Conservation (phyloP, 1,140 invertebrate genomes). For the Cheumatopsyche charites region DNA sequence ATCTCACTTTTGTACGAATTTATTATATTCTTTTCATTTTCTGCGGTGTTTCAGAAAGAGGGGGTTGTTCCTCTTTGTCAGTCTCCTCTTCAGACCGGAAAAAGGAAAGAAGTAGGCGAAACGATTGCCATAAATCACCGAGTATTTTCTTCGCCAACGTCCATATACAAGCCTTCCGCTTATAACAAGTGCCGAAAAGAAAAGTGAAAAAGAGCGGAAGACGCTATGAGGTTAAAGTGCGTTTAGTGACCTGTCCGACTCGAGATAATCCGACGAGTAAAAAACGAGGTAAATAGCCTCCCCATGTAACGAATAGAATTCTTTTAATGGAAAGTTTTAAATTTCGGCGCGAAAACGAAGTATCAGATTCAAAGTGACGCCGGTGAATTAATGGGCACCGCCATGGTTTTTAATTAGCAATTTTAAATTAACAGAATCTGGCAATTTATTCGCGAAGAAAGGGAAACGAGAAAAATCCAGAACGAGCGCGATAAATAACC, state of each 20-base stretch:
- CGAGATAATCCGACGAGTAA: background rate
- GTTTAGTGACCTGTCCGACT: conserved; percentile 19
- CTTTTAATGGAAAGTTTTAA: background rate
- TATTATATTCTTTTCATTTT: background rate
- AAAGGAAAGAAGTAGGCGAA: conserved; percentile 5
- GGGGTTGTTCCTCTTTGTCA: background rate
- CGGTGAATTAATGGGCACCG: too few relatives aligned
- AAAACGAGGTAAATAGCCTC: background rate
- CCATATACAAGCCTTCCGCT: conserved; percentile 15
- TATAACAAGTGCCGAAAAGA: too few relatives aligned
- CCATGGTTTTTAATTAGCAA: too few relatives aligned
- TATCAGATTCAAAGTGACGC: background rate
- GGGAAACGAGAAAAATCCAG: too few relatives aligned
- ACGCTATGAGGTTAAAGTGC: conserved; percentile 2
- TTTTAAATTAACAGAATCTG: too few relatives aligned
- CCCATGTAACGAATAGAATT: background rate
- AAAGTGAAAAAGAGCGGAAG: too few relatives aligned
- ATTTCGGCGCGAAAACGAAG: background rate
- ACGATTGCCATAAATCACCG: conserved; percentile 31
- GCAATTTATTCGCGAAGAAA: too few relatives aligned
- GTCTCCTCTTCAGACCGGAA: conserved; percentile 12
- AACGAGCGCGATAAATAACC: too few relatives aligned
- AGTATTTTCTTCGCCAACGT: conserved; percentile 18
- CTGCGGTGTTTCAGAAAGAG: background rate
- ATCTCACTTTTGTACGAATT: background rate